These are phyloP conservation scores for Peromyscus aztecus DNA, from an alignment of 2,797 vertebrate genomes.

Conservation along the genomic window DNA sequence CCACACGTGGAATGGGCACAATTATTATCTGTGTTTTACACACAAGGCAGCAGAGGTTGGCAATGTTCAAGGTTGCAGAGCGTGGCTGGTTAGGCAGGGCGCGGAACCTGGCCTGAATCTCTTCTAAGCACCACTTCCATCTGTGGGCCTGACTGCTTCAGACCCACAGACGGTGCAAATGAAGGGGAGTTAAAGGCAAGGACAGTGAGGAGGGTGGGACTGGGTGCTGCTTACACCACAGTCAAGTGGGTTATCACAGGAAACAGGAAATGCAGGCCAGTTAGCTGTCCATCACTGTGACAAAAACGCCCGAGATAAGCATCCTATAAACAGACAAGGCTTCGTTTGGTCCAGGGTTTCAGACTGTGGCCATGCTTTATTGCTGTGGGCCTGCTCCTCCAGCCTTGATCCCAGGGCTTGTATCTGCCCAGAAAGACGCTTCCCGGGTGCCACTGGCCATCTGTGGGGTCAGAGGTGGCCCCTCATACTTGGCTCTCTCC, in stretches of 20 bases:
- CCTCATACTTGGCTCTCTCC: background rate
- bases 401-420: background rate
- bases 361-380: background rate
- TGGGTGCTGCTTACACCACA: too few relatives aligned
- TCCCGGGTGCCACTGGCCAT: background rate
- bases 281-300: background rate
- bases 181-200: background rate
- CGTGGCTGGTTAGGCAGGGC: rapidly evolving
- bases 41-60: background rate
- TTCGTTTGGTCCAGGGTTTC: background rate
- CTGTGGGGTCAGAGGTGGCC: background rate
- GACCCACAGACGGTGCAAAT: rapidly evolving
- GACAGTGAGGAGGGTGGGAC: background rate
- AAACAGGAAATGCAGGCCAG: background rate
- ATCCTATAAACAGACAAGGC: background rate
- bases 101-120: background rate
- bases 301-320: background rate
- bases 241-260: background rate
- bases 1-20: too few relatives aligned
- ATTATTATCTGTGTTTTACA: too few relatives aligned
- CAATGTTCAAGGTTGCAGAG: background rate
- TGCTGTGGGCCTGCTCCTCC: background rate
- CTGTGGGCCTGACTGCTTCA: background rate
- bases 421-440: background rate
- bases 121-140: background rate